Base-by-base conservation (phyloP, 2,888 invertebrate genomes). In the Elegia similella region DNA sequence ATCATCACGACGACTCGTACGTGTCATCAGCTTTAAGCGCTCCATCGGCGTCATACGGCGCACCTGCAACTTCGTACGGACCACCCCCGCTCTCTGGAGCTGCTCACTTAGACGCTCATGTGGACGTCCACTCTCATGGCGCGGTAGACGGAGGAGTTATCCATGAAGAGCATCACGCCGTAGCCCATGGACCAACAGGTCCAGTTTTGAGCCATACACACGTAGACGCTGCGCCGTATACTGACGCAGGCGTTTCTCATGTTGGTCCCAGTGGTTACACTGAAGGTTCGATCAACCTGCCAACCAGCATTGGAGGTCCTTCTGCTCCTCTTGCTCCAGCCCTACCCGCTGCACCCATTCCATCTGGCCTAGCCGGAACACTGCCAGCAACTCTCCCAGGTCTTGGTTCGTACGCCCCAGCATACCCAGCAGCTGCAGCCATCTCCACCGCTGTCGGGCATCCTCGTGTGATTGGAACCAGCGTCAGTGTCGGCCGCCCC, bases 31-130 rank as follows among this genome's bases (percentile, higher is more conserved):
- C 87, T 7, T 60, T 78, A 46, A 67, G 69, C 55, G 79, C 89
- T 3, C 87, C 89, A 1, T 88, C 90, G 29, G 88, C 87, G 6
- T 77, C 80, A 2, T 90, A 83, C 43, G 88, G 89, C 10, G 59
- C 81, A 6, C 88, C 90, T 0, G 84, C 88, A 5, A 64, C 65
- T 2, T 73, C 82, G 0, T 90, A 90, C 59, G 89, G 80, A 5
- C 66, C 75, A 12, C 50, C 50, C 6, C 42, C 56, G n/a, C 47
- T 60, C 15, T 62, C 67, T 13, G 66, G 61, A 34, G 15, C 50
- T 17, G 7, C 15, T 0, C 34, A 50, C 17, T 17, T 50, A 6
- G 50, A 34, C 13, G 13, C 50, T 0, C 34, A 34, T n/a, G 10
- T 38, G 17, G 50, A 50, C 13, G 15, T 13, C 6, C 50, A 50